phyloP scores from a whole-genome alignment of 2,113 vertebrate genomes.

The Camelus bactrianus region DNA sequence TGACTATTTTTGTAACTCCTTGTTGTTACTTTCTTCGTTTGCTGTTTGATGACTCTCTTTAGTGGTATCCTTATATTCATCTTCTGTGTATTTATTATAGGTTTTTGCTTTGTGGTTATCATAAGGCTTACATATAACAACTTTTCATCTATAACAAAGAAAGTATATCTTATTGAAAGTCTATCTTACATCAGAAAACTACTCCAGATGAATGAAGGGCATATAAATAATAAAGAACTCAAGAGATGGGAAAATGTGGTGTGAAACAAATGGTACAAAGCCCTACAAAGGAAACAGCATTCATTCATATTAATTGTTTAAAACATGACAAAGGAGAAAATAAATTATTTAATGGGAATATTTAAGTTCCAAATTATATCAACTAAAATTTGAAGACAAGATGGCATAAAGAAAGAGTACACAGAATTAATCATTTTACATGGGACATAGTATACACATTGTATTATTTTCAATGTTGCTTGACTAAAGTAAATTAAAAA shows the following conservation, averaged over 20 bases:
- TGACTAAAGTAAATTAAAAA: neutral
- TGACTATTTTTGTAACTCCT: no score
- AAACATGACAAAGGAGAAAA: neutral
- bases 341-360: conserved; percentile 40
- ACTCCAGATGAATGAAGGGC: neutral
- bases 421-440: neutral
- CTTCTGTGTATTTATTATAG: no score
- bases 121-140: no score
- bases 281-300: conserved; percentile 4
- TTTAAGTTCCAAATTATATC: neutral
- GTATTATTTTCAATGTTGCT: neutral
- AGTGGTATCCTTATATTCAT: no score
- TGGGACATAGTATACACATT: neutral
- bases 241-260: neutral
- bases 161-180: no score
- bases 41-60: no score
- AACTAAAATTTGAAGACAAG: neutral
- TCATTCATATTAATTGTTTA: conserved; percentile 30
- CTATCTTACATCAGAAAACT: neutral
- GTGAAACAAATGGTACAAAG: neutral
- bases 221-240: neutral
- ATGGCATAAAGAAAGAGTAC: neutral
- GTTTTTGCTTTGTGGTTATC: no score
- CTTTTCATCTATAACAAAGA: no score
- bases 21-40: no score